Percentiles rank a stretch among this genome's conserved stretches.
Evolutionary conservation across 1,140 invertebrate species (phyloP).

Genomic region (Bombyx mandarina): DNA sequence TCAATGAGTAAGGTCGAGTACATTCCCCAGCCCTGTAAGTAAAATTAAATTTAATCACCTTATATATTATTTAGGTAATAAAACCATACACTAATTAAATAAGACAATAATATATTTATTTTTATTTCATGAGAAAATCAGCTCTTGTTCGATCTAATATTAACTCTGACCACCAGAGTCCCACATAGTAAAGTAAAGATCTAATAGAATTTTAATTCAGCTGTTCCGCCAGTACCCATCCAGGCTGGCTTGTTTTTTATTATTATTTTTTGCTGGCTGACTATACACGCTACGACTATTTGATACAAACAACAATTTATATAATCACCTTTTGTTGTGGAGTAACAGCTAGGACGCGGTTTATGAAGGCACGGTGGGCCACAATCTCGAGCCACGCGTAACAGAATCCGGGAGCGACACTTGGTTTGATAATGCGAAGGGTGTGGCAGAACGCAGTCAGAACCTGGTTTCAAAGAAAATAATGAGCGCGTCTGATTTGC

Average conservation of each 20-base stretch:
- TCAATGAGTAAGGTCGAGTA: conserved; percentile 94
- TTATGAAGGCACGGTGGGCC: conserved; percentile 96
- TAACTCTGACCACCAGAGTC: too few relatives aligned
- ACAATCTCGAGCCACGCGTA: conserved; percentile 99
- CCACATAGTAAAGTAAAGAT: too few relatives aligned
- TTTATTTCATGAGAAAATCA: neutral
- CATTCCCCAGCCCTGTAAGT: conserved; percentile 81
- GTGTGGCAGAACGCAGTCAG: conserved; percentile 93
- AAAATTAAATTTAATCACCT: neutral
- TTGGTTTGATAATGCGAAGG: conserved; percentile 91
- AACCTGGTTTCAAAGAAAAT: conserved; percentile 65
- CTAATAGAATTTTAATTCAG: too few relatives aligned
- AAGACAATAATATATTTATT: neutral
- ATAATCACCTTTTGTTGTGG: conserved; percentile 78
- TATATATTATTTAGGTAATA: neutral
- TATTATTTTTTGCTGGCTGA: too few relatives aligned
- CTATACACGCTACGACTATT: neutral
- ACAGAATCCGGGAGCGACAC: conserved; percentile 96
- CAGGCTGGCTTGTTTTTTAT: too few relatives aligned
- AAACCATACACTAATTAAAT: too few relatives aligned
- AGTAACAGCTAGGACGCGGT: conserved; percentile 91
- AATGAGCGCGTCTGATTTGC: conserved; percentile 3
- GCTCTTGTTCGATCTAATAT: neutral
- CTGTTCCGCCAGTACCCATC: too few relatives aligned
- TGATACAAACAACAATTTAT: neutral